Conservation (phyloP, 1,140 invertebrate genomes). For the Aradophagus sp. region DNA sequence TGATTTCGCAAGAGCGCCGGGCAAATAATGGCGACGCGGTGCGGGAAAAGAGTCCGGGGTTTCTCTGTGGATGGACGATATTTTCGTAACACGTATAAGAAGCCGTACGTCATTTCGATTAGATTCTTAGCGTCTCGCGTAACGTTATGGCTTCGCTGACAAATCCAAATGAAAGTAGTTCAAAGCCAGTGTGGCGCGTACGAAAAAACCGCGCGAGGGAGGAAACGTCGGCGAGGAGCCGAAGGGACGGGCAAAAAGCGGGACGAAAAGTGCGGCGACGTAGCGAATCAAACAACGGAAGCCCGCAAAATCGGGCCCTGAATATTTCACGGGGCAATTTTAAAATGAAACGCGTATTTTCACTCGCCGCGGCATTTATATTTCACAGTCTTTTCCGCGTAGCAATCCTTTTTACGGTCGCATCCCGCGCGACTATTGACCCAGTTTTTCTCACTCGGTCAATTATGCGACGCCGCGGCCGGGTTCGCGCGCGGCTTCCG, state of each 20-base stretch:
- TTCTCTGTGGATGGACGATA: constrained; percentile 46
- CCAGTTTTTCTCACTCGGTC: no score
- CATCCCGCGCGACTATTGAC: no score
- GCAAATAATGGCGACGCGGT: constrained; percentile 31
- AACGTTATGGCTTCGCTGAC: constrained; percentile 55
- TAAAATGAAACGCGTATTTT: constrained; percentile 25
- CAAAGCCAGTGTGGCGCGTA: not conserved
- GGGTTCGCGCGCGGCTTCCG: no score
- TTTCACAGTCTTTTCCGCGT: constrained; percentile 4
- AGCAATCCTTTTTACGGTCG: constrained; percentile 9
- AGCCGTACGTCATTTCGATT: constrained; percentile 64
- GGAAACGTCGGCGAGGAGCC: not conserved
- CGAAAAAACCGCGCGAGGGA: constrained; percentile 5
- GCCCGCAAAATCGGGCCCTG: constrained; percentile 15
- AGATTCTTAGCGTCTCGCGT: constrained; percentile 60
- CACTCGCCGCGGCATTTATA: constrained; percentile 11
- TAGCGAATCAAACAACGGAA: constrained; percentile 13
- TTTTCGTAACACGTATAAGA: constrained; percentile 57
- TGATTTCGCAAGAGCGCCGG: constrained; percentile 27
- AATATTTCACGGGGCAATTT: constrained; percentile 26
- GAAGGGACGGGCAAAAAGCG: not conserved
- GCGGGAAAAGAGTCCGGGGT: no score
- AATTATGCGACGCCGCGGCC: no score
- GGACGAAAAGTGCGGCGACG: not conserved
- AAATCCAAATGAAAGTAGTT: constrained; percentile 59